Percentiles rank a stretch among this genome's conserved stretches.
Evolutionary conservation across 2,888 invertebrate genomes (phyloP).

Genomic region (Limnephilus auricula): DNA sequence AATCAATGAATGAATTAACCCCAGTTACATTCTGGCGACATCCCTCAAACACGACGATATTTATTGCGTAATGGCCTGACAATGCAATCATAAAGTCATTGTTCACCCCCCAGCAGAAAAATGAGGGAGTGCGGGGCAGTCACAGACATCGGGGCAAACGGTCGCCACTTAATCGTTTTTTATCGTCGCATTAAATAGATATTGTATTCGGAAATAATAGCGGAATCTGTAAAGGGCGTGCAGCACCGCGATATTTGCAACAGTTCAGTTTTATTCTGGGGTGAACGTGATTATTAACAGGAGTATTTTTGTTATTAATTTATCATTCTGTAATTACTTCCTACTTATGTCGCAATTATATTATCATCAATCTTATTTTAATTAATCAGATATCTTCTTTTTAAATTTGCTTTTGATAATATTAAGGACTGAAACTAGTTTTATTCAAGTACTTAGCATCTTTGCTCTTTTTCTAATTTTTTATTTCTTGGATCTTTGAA

Average conservation of each 20-base stretch:
- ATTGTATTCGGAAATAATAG: slow-evolving; percentile 31
- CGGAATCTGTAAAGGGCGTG: slow-evolving; percentile 12
- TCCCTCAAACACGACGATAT: neutral
- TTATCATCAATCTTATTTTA: neutral
- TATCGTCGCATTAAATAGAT: slow-evolving; percentile 54
- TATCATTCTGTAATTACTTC: neutral
- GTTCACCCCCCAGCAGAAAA: slow-evolving; percentile 36
- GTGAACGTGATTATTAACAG: neutral
- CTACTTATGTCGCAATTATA: neutral
- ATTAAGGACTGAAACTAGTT: neutral
- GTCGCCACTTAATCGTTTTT: slow-evolving; percentile 55
- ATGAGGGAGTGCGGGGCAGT: slow-evolving; percentile 10
- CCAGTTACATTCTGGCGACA: neutral
- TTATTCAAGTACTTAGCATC: neutral
- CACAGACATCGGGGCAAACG: slow-evolving; percentile 40
- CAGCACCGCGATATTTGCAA: neutral
- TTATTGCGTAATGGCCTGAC: slow-evolving; percentile 50
- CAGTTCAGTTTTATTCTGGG: neutral
- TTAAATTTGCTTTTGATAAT: neutral
- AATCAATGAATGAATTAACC: neutral
- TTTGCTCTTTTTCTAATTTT: neutral
- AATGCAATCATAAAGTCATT: slow-evolving; percentile 56
- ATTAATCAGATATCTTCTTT: neutral
- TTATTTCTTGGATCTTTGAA: neutral
- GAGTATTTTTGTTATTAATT: neutral